These are phyloP conservation scores for Drosophila neonasuta DNA, from an alignment of 2,888 invertebrate species.

Conservation along the genomic window DNA sequence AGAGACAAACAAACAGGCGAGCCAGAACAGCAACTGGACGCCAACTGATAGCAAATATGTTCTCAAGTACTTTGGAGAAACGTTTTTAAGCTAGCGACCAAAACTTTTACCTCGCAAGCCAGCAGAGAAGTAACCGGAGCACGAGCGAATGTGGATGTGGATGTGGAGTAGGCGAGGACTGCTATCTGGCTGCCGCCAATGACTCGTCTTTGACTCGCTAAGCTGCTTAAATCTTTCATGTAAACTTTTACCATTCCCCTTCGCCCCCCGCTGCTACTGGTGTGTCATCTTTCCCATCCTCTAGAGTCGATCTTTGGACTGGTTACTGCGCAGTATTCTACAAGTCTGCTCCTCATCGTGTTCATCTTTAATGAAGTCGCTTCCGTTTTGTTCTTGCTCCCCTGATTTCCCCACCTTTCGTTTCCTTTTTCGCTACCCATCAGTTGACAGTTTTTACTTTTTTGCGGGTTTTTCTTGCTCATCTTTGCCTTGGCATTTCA, in stretches of 20 bases:
- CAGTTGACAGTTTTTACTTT: slow-evolving; percentile 29
- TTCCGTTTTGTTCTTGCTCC: slow-evolving; percentile 37
- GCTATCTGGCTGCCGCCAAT: slow-evolving; percentile 44
- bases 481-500: slow-evolving; percentile 51
- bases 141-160: no score
- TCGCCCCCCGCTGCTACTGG: no score
- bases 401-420: no score
- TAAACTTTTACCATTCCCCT: slow-evolving; percentile 62
- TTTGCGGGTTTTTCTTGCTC: slow-evolving; percentile 14
- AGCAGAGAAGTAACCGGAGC: slow-evolving; percentile 5
- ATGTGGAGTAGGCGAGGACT: background rate
- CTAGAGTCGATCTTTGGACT: slow-evolving; percentile 62
- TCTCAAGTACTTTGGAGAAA: slow-evolving; percentile 73
- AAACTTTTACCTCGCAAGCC: slow-evolving; percentile 65
- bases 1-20: slow-evolving; percentile 31
- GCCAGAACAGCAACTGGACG: slow-evolving; percentile 66
- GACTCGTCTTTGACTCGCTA: slow-evolving; percentile 68
- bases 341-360: slow-evolving; percentile 3
- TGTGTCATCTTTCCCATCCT: slow-evolving; percentile 16
- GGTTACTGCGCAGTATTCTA: slow-evolving; percentile 31
- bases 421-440: no score
- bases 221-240: slow-evolving; percentile 77
- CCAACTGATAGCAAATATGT: slow-evolving; percentile 78
- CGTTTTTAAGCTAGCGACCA: slow-evolving; percentile 73
- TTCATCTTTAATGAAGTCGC: slow-evolving; percentile 70